Evolutionary conservation across 2,113 vertebrate species (phyloP).

Genomic region (Macquaria australasica): DNA sequence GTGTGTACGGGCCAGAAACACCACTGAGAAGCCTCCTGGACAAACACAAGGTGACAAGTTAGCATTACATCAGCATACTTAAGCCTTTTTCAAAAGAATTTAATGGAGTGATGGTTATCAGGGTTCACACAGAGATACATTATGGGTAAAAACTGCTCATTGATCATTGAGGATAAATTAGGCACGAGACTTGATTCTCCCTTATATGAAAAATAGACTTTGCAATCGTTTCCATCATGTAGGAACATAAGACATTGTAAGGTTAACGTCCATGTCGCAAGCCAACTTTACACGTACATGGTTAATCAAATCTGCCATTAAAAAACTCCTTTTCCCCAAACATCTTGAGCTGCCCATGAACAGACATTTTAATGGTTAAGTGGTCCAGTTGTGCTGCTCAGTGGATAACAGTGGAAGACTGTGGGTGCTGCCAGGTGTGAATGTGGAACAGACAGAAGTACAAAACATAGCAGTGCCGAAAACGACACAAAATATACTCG

Average conservation of each 20-base stretch:
- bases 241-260: not conserved
- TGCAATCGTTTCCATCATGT: too few relatives aligned
- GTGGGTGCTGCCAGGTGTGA: not conserved
- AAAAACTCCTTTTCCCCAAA: not conserved
- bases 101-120: not conserved
- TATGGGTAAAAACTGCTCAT: not conserved
- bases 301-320: not conserved
- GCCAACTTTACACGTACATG: rapidly evolving
- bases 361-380: not conserved
- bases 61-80: not conserved
- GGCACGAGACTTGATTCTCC: too few relatives aligned
- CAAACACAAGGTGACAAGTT: not conserved
- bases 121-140: not conserved
- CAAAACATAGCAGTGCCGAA: not conserved
- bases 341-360: not conserved
- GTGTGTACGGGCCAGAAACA: conserved; percentile 94
- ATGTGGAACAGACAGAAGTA: not conserved
- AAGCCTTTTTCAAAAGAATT: not conserved
- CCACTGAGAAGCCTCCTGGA: conserved; percentile 95
- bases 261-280: not conserved
- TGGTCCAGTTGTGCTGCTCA: not conserved
- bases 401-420: not conserved
- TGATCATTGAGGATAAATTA: too few relatives aligned
- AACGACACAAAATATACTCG: not conserved
- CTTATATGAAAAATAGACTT: not conserved